Conservation (phyloP, 2,113 vertebrate genomes). For the Neopipo cinnamomea region DNA sequence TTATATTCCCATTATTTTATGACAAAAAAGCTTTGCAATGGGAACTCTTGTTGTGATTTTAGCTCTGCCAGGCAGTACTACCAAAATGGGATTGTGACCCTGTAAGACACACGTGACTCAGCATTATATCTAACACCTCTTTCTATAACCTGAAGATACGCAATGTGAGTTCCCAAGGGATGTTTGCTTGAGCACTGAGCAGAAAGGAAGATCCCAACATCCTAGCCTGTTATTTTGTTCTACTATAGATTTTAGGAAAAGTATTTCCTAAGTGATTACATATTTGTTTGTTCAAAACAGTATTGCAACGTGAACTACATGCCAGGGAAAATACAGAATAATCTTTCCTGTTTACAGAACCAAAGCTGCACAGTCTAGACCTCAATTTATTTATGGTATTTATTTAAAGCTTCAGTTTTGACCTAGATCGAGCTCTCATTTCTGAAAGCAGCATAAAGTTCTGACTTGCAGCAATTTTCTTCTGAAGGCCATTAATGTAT, state of each 20-base stretch:
- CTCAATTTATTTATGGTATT: constrained; percentile 4
- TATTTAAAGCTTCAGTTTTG: constrained; percentile 38
- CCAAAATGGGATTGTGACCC: background rate
- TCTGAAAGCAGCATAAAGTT: constrained; percentile 14
- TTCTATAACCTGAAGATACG: background rate
- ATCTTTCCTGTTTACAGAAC: constrained; percentile 4
- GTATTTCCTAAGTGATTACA: background rate
- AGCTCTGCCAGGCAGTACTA: background rate
- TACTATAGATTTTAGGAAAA: background rate
- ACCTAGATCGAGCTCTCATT: constrained; percentile 5
- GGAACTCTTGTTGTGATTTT: background rate
- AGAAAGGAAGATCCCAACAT: background rate
- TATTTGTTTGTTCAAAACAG: background rate
- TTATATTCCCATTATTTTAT: background rate
- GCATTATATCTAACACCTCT: background rate
- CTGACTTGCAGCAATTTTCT: background rate
- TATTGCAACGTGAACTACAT: background rate
- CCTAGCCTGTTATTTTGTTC: background rate
- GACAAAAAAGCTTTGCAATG: background rate
- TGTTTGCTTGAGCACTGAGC: background rate
- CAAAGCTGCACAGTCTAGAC: background rate
- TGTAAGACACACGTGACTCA: background rate
- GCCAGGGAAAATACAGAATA: constrained; percentile 6
- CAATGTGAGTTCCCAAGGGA: background rate
- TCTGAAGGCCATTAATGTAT: background rate